Evolutionary conservation across 1,140 invertebrate species (phyloP).

Genomic region (Ditylenchus dipsaci): DNA sequence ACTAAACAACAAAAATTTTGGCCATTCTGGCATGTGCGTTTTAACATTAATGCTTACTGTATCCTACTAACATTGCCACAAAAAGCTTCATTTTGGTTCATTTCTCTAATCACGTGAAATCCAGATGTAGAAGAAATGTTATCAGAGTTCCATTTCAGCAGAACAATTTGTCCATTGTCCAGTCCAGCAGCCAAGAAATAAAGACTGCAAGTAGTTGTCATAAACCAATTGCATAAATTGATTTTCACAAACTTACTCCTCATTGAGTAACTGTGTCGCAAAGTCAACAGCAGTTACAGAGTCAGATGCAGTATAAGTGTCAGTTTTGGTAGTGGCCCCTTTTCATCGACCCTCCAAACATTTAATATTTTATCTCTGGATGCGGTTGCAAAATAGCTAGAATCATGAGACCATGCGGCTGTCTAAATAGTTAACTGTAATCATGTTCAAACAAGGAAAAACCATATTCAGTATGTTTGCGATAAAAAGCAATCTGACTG

Average conservation of each 20-base stretch:
- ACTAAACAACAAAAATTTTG: neutral
- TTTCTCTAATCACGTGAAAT: neutral
- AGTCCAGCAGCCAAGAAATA: neutral
- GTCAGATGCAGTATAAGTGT: neutral
- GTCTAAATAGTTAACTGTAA: neutral
- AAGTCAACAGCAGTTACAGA: constrained; percentile 5
- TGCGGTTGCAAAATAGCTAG: neutral
- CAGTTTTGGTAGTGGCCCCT: neutral
- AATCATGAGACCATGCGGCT: constrained; percentile 3
- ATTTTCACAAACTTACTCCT: neutral
- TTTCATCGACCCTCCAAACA: constrained; percentile 3
- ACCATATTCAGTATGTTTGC: no score
- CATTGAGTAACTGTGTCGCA: neutral
- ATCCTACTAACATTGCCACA: neutral
- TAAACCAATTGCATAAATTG: neutral
- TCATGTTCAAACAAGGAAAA: no score
- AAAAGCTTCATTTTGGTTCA: constrained; percentile 16
- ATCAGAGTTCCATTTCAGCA: neutral
- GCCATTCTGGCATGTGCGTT: neutral
- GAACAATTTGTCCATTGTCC: neutral
- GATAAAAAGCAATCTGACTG: no score
- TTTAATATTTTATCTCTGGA: constrained; percentile 2
- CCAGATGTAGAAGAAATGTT: neutral
- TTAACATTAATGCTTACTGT: neutral
- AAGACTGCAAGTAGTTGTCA: neutral